phyloP scores from a whole-genome alignment of 2,888 invertebrate genomes.

The Pachliopta kotzebuea region DNA sequence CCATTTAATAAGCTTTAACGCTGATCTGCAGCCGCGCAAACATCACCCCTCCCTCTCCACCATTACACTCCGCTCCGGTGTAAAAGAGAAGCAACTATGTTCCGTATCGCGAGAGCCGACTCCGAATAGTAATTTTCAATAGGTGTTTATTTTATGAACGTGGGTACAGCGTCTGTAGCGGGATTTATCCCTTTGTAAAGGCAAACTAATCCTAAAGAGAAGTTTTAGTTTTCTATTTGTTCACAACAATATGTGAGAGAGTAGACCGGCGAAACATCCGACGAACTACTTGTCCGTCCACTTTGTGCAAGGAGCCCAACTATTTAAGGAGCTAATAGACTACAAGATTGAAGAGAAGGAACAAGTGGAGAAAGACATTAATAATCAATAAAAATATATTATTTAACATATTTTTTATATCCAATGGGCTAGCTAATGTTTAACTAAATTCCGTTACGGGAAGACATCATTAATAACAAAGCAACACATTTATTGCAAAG shows the following conservation, averaged over 20 bases:
- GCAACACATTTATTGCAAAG: no score
- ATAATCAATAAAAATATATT: no score
- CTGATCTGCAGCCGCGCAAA: constrained; percentile 33
- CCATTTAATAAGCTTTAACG: constrained; percentile 46
- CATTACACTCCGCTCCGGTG: not conserved
- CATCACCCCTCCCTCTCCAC: constrained; percentile 29
- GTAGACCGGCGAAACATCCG: no score
- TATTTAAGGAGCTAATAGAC: no score
- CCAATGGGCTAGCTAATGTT: no score
- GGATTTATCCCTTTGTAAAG: constrained; percentile 6
- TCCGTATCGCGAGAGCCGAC: constrained; percentile 13
- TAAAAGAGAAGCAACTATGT: constrained; percentile 10
- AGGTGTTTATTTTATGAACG: constrained; percentile 27
- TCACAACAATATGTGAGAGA: not conserved
- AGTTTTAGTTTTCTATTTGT: constrained; percentile 2
- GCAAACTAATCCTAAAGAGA: not conserved
- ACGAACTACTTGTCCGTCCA: no score
- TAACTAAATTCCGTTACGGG: no score
- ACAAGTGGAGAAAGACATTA: no score
- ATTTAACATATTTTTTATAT: no score
- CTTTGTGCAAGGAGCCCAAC: no score
- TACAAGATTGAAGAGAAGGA: no score
- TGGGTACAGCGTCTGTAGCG: constrained; percentile 6
- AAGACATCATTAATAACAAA: no score
- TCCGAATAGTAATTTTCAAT: constrained; percentile 26